These are phyloP conservation scores for Phymastichus coffea DNA, from an alignment of 1,140 invertebrate genomes.

Conservation along the genomic window DNA sequence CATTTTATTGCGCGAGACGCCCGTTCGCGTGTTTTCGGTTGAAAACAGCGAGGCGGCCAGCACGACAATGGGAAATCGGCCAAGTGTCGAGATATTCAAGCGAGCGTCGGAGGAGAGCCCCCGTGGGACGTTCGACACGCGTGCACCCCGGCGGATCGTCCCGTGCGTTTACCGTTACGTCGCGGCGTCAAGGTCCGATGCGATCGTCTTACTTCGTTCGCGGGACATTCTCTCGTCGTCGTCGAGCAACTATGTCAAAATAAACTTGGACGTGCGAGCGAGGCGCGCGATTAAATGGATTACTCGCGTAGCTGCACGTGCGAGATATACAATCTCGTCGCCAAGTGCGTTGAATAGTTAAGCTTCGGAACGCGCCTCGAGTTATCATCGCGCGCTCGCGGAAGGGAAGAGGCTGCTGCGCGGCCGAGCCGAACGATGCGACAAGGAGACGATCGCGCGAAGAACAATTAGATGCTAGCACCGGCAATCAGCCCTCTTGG, in stretches of 20 bases:
- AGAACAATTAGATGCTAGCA: constrained; percentile 8
- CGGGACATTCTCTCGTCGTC: not conserved
- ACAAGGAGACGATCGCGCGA: not conserved
- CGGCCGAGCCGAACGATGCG: not conserved
- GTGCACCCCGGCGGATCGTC: too few relatives aligned
- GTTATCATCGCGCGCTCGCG: not conserved
- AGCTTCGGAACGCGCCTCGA: not conserved
- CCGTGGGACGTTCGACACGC: too few relatives aligned
- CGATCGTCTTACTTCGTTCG: not conserved
- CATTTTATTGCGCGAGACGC: too few relatives aligned
- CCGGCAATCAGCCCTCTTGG: not conserved
- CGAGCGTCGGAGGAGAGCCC: too few relatives aligned
- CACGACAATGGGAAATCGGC: too few relatives aligned
- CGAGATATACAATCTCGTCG: not conserved
- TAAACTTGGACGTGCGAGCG: not conserved
- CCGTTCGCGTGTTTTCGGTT: too few relatives aligned
- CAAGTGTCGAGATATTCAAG: too few relatives aligned
- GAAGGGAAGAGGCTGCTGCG: not conserved
- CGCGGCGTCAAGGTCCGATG: too few relatives aligned
- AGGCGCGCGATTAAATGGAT: not conserved
- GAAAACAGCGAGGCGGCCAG: too few relatives aligned
- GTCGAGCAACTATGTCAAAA: too few relatives aligned
- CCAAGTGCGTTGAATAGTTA: too few relatives aligned
- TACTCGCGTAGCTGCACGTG: not conserved
- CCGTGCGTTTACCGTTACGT: too few relatives aligned